Conservation (phyloP, 2,797 vertebrate species). For the Salarias fasciatus region DNA sequence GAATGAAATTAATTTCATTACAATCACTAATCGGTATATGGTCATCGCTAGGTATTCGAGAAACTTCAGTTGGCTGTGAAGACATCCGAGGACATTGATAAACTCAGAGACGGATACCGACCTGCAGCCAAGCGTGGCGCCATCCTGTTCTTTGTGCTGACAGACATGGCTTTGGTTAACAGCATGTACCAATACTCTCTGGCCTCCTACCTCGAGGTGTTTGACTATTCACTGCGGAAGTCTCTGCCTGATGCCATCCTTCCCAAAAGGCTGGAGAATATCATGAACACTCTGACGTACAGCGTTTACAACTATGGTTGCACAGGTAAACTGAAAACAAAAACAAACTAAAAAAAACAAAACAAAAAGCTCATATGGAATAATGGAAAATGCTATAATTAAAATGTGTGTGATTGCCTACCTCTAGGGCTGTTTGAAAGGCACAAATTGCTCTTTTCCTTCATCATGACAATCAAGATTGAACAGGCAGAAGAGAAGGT, state of each 20-base stretch:
- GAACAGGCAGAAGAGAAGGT: constrained; percentile 89
- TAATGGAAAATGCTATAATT: not conserved
- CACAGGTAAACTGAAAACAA: constrained; percentile 83
- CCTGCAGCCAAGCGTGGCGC: constrained; percentile 92
- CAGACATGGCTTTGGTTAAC: constrained; percentile 95
- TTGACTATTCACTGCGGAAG: constrained; percentile 89
- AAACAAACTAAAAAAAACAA: too few species aligned
- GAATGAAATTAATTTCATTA: not conserved
- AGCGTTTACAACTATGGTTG: constrained; percentile 96
- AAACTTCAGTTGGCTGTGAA: constrained; percentile 90
- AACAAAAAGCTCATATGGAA: constrained; percentile 18
- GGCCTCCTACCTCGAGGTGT: constrained; percentile 92
- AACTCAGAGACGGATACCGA: constrained; percentile 92
- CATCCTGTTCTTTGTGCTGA: constrained; percentile 93
- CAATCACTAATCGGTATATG: constrained; percentile 17
- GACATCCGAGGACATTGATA: constrained; percentile 89
- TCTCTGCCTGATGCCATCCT: constrained; percentile 86
- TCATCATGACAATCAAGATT: constrained; percentile 95
- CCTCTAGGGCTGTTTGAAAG: constrained; percentile 92
- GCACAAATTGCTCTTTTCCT: constrained; percentile 96
- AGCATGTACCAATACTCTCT: constrained; percentile 98
- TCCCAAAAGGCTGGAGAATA: constrained; percentile 86
- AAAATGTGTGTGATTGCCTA: constrained; percentile 7
- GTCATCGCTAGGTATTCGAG: constrained; percentile 87
- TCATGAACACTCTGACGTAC: constrained; percentile 90